Base-by-base conservation (phyloP, 1,140 invertebrate genomes). In the Nomia melanderi region DNA sequence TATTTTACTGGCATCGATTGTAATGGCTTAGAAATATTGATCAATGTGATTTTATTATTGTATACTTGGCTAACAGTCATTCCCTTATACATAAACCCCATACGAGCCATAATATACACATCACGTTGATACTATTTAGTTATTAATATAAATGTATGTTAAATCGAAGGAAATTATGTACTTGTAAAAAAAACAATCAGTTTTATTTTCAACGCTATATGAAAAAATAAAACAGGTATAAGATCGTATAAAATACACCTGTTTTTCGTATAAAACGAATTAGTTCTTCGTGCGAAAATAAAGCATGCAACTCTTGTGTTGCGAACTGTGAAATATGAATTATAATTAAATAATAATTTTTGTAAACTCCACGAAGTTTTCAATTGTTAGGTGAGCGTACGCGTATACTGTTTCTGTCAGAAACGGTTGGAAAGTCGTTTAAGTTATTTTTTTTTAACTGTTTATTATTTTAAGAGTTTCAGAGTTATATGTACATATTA, bases 1-100 rank as follows among this genome's bases (percentile, higher is more conserved):
- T 69, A 67, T 39, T n/a, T 60, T 39, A 75, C 27, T 50, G 56
- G 20, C 39, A 65, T 76, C 25, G 27, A 20, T 25, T 39, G 54
- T 33, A 50, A 75, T 78, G 50, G 47, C 29, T 66, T 53, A 60
- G 14, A 47, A 53, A 67, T 66, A 74, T 59, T 56, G 17, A 56
- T 67, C 31, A 81, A 65, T 77, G 75, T 86, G 77, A 86, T 81
- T 71, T 80, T 85, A 67, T 64, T 74, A 71, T 44, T 71, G 53
- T 73, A 57, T 81, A 85, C 41, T 81, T 63, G 60, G 70, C 63
- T 59, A 50, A 81, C 33, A 67, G 70, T 54, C 62, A 67, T 53
- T 75, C 77, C 79, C 71, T 80, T 84, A 85, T 86, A 84, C 63
- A 83, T 86, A 86, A 85, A 86, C 65, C 85, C 80, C 74, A 27